phyloP scores from a whole-genome alignment of 2,113 vertebrate species.

The Melanerpes aurifrons region DNA sequence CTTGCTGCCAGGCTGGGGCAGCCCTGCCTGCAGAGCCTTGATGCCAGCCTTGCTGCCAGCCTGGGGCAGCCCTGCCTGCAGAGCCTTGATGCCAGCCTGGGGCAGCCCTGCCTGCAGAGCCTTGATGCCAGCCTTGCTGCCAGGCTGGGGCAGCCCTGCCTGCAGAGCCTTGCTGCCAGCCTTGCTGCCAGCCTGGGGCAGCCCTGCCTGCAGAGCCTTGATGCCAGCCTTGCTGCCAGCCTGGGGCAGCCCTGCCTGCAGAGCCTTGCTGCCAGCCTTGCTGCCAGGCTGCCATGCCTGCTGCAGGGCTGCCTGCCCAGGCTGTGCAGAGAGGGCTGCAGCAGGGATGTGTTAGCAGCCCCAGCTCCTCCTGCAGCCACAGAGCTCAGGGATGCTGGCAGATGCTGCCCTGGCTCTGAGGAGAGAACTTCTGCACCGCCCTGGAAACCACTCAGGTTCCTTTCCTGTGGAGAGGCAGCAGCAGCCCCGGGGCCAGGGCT shows the following conservation, averaged over 20 bases:
- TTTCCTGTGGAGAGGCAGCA: not conserved
- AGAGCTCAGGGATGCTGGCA: rapidly evolving
- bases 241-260: not conserved
- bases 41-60: too few relatives aligned
- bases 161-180: too few relatives aligned
- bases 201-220: too few relatives aligned
- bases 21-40: too few relatives aligned
- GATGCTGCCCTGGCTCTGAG: not conserved
- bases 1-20: too few relatives aligned
- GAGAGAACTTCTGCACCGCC: slow-evolving; percentile 60
- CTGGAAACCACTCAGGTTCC: slow-evolving; percentile 51
- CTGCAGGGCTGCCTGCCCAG: not conserved
- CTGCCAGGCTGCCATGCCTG: not conserved
- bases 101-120: too few relatives aligned
- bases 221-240: too few relatives aligned
- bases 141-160: too few relatives aligned
- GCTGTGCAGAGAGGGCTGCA: not conserved
- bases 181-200: too few relatives aligned
- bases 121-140: too few relatives aligned
- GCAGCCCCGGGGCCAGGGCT: slow-evolving; percentile 44
- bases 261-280: not conserved
- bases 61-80: too few relatives aligned
- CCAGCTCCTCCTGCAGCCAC: not conserved
- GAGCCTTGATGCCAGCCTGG: too few relatives aligned
- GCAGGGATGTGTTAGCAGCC: not conserved